These are phyloP conservation scores for Thermophis baileyi DNA, from an alignment of 2,113 vertebrate genomes.

Conservation along the genomic window DNA sequence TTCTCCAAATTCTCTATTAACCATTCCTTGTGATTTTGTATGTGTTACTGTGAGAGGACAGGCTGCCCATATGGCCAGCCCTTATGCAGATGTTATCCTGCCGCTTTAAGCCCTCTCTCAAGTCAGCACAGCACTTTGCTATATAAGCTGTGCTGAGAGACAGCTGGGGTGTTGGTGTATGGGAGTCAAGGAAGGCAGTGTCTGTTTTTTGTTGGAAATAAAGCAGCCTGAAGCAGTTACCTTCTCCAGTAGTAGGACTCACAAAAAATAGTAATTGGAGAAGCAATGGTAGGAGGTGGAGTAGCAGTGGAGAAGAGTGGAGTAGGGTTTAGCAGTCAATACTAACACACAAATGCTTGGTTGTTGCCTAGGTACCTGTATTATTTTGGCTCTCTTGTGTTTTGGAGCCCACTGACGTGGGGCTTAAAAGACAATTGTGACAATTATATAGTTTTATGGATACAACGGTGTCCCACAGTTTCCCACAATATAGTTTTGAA, in stretches of 20 bases:
- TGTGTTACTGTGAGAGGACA: not conserved
- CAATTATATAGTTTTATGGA: not conserved
- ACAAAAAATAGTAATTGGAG: not conserved
- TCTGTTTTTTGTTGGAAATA: not conserved
- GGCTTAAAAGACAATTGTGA: not conserved
- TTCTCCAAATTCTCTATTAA: not conserved
- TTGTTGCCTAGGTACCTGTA: not conserved
- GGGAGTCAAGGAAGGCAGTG: not conserved
- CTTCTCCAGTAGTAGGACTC: not conserved
- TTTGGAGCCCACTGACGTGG: not conserved
- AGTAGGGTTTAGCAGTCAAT: not conserved
- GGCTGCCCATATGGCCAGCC: not conserved
- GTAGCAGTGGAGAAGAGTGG: not conserved
- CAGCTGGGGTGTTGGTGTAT: not conserved
- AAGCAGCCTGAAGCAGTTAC: not conserved
- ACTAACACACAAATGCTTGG: not conserved
- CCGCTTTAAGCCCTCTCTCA: not conserved
- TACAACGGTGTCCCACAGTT: not conserved
- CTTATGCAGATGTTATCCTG: not conserved
- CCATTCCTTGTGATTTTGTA: not conserved
- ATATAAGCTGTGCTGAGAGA: not conserved
- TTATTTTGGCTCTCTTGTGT: not conserved
- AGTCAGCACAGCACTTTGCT: not conserved
- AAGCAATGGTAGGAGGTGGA: not conserved
- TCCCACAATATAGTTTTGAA: not conserved